phyloP scores from a whole-genome alignment of 2,113 vertebrate species.

The Campylorhamphus procurvoides region DNA sequence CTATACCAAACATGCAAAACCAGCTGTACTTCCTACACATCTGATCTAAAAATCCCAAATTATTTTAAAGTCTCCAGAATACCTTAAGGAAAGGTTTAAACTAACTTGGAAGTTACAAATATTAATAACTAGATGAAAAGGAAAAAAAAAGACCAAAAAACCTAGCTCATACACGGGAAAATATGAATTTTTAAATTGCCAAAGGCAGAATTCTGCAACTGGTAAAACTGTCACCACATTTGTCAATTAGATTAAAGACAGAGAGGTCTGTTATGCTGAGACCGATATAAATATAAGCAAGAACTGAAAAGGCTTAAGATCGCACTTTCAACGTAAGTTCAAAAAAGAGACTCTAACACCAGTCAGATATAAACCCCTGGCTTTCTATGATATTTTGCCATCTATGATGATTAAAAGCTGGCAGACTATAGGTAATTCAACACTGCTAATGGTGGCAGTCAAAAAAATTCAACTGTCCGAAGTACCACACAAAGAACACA shows the following conservation, averaged over 20 bases:
- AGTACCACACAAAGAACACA: neutral
- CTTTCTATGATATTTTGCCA: neutral
- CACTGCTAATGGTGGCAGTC: accelerated
- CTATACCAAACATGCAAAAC: neutral
- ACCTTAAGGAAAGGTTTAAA: neutral
- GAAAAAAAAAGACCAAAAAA: neutral
- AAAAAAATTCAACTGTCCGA: neutral
- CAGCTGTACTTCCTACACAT: neutral
- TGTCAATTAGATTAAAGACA: neutral
- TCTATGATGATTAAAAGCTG: neutral
- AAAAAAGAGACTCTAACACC: neutral
- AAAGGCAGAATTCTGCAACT: neutral
- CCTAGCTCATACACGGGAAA: neutral
- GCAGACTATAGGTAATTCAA: neutral
- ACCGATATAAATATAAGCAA: neutral
- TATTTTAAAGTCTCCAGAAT: neutral
- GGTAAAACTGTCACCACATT: neutral
- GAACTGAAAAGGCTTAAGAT: neutral
- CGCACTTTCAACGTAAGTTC: neutral
- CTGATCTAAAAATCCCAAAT: neutral
- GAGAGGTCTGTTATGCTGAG: neutral
- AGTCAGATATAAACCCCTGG: accelerated
- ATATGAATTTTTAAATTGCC: neutral
- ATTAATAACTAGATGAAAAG: neutral
- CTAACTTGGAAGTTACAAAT: neutral